phyloP scores from a whole-genome alignment of 2,888 invertebrate genomes.

The Reticulitermes lucifugus region DNA sequence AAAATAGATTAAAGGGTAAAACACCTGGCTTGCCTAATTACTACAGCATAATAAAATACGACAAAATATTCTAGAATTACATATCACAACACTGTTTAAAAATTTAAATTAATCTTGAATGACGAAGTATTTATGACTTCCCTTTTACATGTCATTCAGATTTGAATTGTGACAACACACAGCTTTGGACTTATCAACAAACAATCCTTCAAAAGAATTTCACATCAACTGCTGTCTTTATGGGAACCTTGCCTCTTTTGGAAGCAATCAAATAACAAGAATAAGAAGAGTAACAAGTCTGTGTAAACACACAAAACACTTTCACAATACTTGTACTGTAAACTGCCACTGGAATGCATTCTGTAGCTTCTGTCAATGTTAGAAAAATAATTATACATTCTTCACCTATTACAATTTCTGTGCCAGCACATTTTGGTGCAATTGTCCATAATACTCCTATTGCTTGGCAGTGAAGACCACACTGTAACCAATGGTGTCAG shows the following conservation, averaged over 20 bases:
- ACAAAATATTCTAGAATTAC: conserved; percentile 47
- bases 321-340: conserved; percentile 9
- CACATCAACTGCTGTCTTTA: conserved; percentile 31
- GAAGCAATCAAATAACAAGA: conserved; percentile 23
- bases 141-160: conserved; percentile 25
- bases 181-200: conserved; percentile 37
- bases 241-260: conserved; percentile 38
- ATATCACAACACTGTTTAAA: conserved; percentile 44
- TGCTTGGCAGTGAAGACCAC: conserved; percentile 18
- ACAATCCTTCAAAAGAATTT: conserved; percentile 30
- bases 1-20: neutral
- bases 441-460: conserved; percentile 15
- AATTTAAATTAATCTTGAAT: conserved; percentile 36
- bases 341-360: conserved; percentile 23
- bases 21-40: conserved; percentile 41
- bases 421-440: conserved; percentile 25
- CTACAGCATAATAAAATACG: conserved; percentile 46
- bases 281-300: neutral
- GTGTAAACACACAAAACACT: conserved; percentile 12
- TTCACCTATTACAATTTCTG: neutral
- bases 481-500: conserved; percentile 33
- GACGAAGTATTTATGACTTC: conserved; percentile 22
- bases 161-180: conserved; percentile 28
- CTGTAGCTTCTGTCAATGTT: conserved; percentile 7
- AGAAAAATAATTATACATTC: conserved; percentile 25